These are phyloP conservation scores for Pitangus sulphuratus DNA, from an alignment of 2,797 vertebrate genomes.

Conservation along the genomic window DNA sequence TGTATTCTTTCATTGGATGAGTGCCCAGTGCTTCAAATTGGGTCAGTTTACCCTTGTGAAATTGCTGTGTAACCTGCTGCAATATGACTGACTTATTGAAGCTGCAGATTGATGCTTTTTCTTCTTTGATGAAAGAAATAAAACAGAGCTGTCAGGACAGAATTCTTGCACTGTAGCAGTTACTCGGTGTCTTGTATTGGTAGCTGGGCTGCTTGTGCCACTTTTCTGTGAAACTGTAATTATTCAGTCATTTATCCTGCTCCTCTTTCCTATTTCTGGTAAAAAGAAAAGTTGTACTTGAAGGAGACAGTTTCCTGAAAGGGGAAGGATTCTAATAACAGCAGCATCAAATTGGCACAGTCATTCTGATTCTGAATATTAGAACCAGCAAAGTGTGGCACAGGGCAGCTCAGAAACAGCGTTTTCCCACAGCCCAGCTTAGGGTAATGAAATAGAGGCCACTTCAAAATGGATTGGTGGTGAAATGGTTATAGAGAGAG, in stretches of 20 bases:
- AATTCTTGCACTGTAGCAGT: neutral
- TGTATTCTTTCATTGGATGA: conserved; percentile 19
- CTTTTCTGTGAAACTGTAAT: neutral
- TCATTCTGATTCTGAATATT: neutral
- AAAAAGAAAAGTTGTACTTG: neutral
- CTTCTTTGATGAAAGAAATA: neutral
- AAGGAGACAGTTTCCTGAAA: neutral
- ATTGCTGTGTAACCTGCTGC: conserved; percentile 24
- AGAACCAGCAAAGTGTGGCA: neutral
- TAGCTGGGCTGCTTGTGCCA: neutral
- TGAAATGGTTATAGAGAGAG: neutral
- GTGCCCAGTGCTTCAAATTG: conserved; percentile 1
- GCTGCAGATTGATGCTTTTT: conserved; percentile 24
- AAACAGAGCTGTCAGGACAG: neutral
- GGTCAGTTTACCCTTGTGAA: conserved; percentile 45
- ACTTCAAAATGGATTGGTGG: neutral
- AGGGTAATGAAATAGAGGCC: neutral
- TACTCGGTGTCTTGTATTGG: neutral
- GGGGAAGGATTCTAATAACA: neutral
- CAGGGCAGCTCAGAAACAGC: neutral
- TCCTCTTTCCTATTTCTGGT: neutral
- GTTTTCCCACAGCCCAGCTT: neutral
- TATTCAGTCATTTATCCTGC: neutral
- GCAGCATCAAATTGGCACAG: neutral
- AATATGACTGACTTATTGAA: neutral